Base-by-base conservation (phyloP, 1,140 invertebrate species). In the Lanistes nyassanus region DNA sequence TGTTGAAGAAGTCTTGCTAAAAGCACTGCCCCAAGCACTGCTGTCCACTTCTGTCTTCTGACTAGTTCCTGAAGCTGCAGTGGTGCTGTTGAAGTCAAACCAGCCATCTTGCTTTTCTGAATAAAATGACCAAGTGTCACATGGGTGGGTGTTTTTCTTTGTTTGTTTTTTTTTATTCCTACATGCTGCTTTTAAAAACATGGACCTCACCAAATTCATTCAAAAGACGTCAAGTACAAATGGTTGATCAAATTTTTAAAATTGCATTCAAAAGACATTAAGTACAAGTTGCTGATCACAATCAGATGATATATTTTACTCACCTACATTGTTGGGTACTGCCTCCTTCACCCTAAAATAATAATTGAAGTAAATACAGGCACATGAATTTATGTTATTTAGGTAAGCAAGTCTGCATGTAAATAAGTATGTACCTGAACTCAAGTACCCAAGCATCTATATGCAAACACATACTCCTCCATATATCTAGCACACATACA, bases 11-110 rank as follows among this genome's bases (percentile, higher is more conserved):
- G 39, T 55, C 26, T 60, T 55, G 39, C 37, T 62, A 56, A 80
- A 80, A 16, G 77, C 76, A 36, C 69, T 76, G 37, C 77, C 71
- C 82, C 82, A 84, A 36, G 81, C 83, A 70, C 82, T 81, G 65
- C 79, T 74, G 55, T 73, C 74, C 31, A 62, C 51, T 11, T 13
- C 70, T 16, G 55, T 39, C 16, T 37, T 36, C 26, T 70, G 68
- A 23, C 26, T 37, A 23, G 55, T 36, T 60, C 36, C 39, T n/a
- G 34, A 34, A 16, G 29, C 56, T 31, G 58, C 75, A 9, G 64
- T 71, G n/a, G 64, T 58, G 42, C 71, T 74, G 53, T 74, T 72
- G 60, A 80, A 80, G 56, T 80, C 79, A 75, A 78, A 79, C 80
- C 80, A 81, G 66, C 65, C 74, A 51, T 70, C 76, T 39, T 72